These are phyloP conservation scores for Caenorhabditis macrosperma DNA, from an alignment of 2,888 invertebrate species.

Conservation along the genomic window DNA sequence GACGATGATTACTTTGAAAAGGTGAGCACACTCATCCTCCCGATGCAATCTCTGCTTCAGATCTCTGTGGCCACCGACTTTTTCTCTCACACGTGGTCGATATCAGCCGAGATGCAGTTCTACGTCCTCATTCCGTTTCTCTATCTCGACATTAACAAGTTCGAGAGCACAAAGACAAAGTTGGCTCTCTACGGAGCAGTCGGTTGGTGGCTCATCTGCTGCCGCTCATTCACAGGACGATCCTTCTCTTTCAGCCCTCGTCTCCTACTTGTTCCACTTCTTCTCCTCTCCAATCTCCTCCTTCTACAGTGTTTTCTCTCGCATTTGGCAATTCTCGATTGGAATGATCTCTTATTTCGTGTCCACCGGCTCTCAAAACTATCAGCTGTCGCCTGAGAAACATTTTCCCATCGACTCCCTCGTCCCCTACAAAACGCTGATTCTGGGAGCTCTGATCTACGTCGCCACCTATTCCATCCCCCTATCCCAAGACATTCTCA, in stretches of 20 bases:
- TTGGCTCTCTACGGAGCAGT: neutral
- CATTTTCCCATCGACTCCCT: neutral
- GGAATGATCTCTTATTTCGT: neutral
- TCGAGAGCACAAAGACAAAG: neutral
- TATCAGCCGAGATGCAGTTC: constrained; percentile 49
- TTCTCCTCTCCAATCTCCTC: neutral
- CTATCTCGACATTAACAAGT: neutral
- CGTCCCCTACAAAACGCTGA: neutral
- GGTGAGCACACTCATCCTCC: neutral
- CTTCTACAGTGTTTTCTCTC: constrained; percentile 36
- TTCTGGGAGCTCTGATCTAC: constrained; percentile 5
- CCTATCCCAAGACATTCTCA: neutral
- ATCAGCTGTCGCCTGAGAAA: neutral
- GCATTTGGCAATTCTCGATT: constrained; percentile 41
- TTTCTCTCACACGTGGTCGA: constrained; percentile 46
- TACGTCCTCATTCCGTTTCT: constrained; percentile 39
- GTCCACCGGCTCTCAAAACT: neutral
- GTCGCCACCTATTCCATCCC: constrained; percentile 5
- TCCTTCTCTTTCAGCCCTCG: neutral
- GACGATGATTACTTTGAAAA: constrained; percentile 22
- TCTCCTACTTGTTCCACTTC: neutral
- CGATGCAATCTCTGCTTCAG: neutral
- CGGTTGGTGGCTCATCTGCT: no score
- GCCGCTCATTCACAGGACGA: no score
- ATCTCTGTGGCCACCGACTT: constrained; percentile 25